phyloP scores from a whole-genome alignment of 2,888 invertebrate genomes.

The Neria commutata region DNA sequence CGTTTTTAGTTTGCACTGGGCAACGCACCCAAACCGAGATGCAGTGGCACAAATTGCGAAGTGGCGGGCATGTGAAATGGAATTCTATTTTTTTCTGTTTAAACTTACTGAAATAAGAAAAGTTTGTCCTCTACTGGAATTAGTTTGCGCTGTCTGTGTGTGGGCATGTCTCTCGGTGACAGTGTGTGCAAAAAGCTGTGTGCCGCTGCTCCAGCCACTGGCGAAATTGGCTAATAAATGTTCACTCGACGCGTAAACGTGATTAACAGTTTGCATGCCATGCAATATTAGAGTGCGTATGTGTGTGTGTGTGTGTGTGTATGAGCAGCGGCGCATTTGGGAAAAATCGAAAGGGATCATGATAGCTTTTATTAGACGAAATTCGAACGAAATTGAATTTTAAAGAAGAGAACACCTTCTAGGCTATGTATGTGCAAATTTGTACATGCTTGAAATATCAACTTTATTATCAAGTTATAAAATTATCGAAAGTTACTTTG shows the following conservation, averaged over 20 bases:
- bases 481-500: too few relatives aligned
- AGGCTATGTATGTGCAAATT: too few relatives aligned
- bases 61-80: neutral
- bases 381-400: too few relatives aligned
- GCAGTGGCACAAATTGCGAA: neutral
- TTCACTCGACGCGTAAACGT: slow-evolving; percentile 10
- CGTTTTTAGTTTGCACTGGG: neutral
- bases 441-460: too few relatives aligned
- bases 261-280: slow-evolving; percentile 15
- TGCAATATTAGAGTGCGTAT: neutral
- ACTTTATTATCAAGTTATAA: too few relatives aligned
- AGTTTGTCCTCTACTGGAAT: neutral
- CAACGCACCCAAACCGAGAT: too few relatives aligned
- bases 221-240: slow-evolving; percentile 23
- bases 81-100: neutral
- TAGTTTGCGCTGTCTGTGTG: neutral
- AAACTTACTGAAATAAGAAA: neutral
- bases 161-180: neutral
- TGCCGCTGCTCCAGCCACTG: slow-evolving; percentile 6
- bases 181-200: neutral
- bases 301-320: neutral
- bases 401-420: too few relatives aligned
- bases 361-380: too few relatives aligned
- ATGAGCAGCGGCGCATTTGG: too few relatives aligned
- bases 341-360: too few relatives aligned